Base-by-base conservation (phyloP, 2,797 vertebrate genomes). In the Mormyrops attenuatus region DNA sequence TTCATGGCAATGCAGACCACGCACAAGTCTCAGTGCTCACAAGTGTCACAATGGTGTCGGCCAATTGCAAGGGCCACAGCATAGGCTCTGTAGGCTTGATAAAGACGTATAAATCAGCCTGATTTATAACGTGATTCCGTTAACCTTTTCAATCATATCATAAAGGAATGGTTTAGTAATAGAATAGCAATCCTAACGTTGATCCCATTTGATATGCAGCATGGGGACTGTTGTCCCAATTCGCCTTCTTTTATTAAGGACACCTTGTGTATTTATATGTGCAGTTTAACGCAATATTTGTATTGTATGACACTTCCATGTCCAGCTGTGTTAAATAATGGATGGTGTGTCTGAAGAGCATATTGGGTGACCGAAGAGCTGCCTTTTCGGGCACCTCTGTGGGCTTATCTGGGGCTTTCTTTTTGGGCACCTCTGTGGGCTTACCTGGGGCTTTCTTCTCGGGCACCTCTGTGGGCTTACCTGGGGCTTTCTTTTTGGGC, bases 391-490 rank as follows among this genome's bases (percentile, higher is more conserved):
- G 98, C 98, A 93, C 98, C 98, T 90, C 94, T 97, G 55, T 99
- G 98, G 98, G 97, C 98, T 0, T 99, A 99, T 92, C 41, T 57
- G 5, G 4, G 57, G 44, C 20, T 87, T 80, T 87, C 84, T 52
- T 89, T 53, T 57, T 89, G 99, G 98, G 98, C 98, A 93, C 98
- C 98, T 90, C 94, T 97, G 52, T 99, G 98, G 98, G 97, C 98
- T 0, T 99, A 99, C 92, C 49, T 69, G 3, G 9, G 73, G 52
- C 50, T 88, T 84, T 86, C 80, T 52, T 88, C 50, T 60, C 89
- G 99, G 98, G 98, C 98, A 93, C 98, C 98, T 90, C 94, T 97
- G 53, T 99, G 98, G 98, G 97, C 98, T 0, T 99, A 99, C 92
- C 49, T 66, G 8, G 3, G 66, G 50, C 15, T 88, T 84, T 88